A percentile compares a stretch with the other conserved stretches of the same genome.
Conservation (phyloP, 2,888 invertebrate genomes). For the Clistopyga incitator region DNA sequence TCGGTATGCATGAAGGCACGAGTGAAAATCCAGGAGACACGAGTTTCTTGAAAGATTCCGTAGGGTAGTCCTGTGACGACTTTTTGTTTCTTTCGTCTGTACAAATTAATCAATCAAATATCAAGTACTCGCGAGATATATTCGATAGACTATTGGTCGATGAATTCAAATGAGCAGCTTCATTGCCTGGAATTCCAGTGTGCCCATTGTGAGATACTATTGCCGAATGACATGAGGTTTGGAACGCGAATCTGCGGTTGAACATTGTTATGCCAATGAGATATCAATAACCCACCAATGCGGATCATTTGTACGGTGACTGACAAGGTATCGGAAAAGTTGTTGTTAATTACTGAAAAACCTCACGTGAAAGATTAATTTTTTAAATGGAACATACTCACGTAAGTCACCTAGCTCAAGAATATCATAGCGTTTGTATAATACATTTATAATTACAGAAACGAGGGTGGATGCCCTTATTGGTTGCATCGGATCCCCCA, state of each 20-base stretch:
- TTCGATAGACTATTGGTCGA: neutral
- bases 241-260: neutral
- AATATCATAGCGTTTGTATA: neutral
- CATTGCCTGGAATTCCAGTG: neutral
- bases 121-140: neutral
- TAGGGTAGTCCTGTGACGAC: neutral
- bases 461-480: neutral
- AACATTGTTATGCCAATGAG: neutral
- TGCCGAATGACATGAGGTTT: neutral
- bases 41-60: conserved; percentile 19
- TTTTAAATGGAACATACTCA: too few relatives aligned
- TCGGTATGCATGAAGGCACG: neutral
- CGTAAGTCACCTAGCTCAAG: neutral
- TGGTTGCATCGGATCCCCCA: neutral
- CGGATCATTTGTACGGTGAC: too few relatives aligned
- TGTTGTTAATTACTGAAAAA: too few relatives aligned
- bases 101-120: conserved; percentile 7
- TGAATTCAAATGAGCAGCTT: neutral
- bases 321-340: too few relatives aligned
- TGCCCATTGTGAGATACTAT: neutral
- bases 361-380: too few relatives aligned
- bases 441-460: neutral
- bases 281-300: neutral
- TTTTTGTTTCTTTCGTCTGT: neutral
- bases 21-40: conserved; percentile 20